These are phyloP conservation scores for Microcebus lehilahytsara DNA, from an alignment of 2,113 vertebrate genomes.

Conservation along the genomic window DNA sequence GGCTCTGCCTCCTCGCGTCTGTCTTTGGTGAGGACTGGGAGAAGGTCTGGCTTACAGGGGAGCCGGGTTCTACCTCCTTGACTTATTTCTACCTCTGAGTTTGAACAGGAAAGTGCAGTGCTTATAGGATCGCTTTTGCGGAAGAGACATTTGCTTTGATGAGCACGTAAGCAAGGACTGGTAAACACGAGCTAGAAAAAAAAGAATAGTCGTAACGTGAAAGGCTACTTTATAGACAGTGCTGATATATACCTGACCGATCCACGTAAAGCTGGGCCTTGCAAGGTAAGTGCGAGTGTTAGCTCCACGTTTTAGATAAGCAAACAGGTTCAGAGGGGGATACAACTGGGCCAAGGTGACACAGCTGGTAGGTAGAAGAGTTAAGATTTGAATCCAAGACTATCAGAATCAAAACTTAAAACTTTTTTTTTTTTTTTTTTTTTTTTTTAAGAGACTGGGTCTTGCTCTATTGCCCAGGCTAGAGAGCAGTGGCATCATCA, in stretches of 20 bases:
- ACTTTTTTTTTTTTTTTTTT: not conserved
- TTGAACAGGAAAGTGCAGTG: not conserved
- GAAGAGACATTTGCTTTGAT: not conserved
- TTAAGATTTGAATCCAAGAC: not conserved
- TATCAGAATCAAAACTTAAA: not conserved
- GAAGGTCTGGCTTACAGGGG: not conserved
- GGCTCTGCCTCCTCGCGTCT: not conserved
- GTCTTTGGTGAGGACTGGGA: not conserved
- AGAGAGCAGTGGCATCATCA: too few species aligned
- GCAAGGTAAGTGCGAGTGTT: not conserved
- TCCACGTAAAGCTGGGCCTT: not conserved
- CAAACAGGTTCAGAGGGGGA: not conserved
- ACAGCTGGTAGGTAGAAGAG: not conserved
- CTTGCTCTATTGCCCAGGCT: too few species aligned
- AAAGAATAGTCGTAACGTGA: not conserved
- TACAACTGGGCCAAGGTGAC: not conserved
- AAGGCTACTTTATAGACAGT: not conserved
- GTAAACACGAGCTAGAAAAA: not conserved
- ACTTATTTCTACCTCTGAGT: not conserved
- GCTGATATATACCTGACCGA: not conserved
- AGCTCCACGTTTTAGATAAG: not conserved
- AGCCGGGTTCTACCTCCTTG: not conserved
- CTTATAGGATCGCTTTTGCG: not conserved
- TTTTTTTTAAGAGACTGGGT: too few species aligned
- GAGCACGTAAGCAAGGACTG: not conserved